Base-by-base conservation (phyloP, 2,888 invertebrate species). In the Caenorhabditis becei region DNA sequence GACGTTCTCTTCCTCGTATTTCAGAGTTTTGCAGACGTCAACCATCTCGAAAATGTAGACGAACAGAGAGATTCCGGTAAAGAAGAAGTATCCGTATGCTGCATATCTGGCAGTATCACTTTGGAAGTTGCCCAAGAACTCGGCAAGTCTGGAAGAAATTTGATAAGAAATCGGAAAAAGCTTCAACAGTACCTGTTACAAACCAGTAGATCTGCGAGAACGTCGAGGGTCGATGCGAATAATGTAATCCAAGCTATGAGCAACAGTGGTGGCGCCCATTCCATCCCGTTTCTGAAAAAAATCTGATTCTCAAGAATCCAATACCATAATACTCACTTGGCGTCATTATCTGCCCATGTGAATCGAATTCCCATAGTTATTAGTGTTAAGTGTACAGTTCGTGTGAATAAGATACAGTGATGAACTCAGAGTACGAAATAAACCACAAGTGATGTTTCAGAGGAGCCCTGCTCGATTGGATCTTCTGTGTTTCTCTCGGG, bases 241-340 rank as follows among this genome's bases (percentile, higher is more conserved):
- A 91, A 84, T 69, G 91, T 90, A n/a, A 91, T 86, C 2, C 88
- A 79, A 11, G 91, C 90, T 24, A 91, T 86, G 3, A 91, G 81
- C 11, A 89, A 80, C 7, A 89, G 80, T 23, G 91, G 91, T 18
- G 91, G 91, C 18, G 90, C 90, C 89, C 89, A 88, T 85, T 91
- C 91, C 35, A 90, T 49, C 4, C 84, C 75, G 49, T 90, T 90
- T 37, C 90, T 90, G 78, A 32, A 88, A 74, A 26, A 37, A 53
- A 8, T 20, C 7, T 24, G 35, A 18, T 20, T 44, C 24, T 20
- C 8, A 14, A 32, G 28, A 53, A 54, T 18, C 16, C 28, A 11
- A 47, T 54, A 20, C 0, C 3, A 20, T 14, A 54, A 23, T 67
- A 83, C 85, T 84, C 26, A 86, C 86, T 83, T 80, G 0, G 86